Percentiles rank a stretch among this genome's conserved stretches.
Conservation (phyloP, 2,797 vertebrate species). For the Pelodytes ibericus region DNA sequence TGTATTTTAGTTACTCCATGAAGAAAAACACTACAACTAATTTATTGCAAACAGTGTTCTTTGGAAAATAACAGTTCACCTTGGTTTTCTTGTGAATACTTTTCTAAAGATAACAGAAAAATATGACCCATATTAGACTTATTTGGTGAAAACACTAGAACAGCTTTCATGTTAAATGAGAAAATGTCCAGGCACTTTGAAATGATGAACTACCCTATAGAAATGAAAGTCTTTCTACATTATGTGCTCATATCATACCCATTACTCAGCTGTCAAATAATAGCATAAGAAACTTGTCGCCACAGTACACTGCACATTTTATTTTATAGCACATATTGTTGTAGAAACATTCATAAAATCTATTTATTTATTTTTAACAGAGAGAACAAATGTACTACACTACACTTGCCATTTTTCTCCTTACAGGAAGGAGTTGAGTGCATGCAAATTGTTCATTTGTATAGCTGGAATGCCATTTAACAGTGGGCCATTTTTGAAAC, state of each 20-base stretch:
- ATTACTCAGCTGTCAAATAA: constrained; percentile 50
- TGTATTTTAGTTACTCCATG: too few species aligned
- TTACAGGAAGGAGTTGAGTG: too few species aligned
- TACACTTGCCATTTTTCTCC: too few species aligned
- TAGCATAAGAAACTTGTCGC: constrained; percentile 24
- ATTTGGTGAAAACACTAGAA: constrained; percentile 7
- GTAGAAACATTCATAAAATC: too few species aligned
- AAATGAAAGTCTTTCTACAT: constrained; percentile 43
- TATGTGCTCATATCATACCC: constrained; percentile 41
- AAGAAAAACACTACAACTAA: too few species aligned
- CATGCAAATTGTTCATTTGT: too few species aligned
- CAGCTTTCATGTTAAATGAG: constrained; percentile 23
- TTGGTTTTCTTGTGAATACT: background rate
- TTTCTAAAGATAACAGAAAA: constrained; percentile 3
- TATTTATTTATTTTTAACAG: too few species aligned
- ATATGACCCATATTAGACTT: constrained; percentile 1
- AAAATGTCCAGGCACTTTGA: constrained; percentile 20
- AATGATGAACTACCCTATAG: constrained; percentile 39
- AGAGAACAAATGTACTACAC: too few species aligned
- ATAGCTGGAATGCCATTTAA: too few species aligned
- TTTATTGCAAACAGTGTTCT: too few species aligned
- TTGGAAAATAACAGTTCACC: constrained; percentile 5
- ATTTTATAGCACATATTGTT: background rate
- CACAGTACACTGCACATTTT: background rate
- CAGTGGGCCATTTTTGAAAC: too few species aligned